Evolutionary conservation across 2,888 invertebrate species (phyloP).

Genomic region (Ditula angustiorana): DNA sequence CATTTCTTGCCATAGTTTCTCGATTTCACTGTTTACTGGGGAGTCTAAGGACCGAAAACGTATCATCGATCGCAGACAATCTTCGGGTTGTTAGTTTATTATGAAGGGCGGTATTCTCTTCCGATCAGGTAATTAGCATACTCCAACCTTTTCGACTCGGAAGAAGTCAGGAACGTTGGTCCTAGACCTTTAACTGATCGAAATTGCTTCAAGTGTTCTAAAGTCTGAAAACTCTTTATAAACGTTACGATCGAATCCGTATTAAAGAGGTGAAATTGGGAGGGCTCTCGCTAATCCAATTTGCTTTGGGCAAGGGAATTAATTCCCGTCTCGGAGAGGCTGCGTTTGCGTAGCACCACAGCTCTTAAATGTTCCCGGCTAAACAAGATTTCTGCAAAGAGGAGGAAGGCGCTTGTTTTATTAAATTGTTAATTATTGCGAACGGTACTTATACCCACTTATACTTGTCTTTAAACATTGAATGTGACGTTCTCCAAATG

Average conservation of each 20-base stretch:
- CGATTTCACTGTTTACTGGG: no score
- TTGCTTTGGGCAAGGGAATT: conserved; percentile 28
- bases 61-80: no score
- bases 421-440: conserved; percentile 18
- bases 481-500: no score
- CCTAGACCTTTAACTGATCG: not conserved
- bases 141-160: no score
- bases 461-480: no score
- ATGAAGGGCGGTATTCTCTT: no score
- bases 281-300: conserved; percentile 36
- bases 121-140: no score
- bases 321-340: conserved; percentile 27
- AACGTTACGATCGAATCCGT: conserved; percentile 24
- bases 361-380: conserved; percentile 6
- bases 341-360: conserved; percentile 30
- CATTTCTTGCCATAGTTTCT: no score
- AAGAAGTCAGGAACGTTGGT: no score
- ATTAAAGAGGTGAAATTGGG: conserved; percentile 33
- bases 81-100: no score
- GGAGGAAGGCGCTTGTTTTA: conserved; percentile 7
- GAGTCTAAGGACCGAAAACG: no score
- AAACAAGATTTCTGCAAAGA: conserved; percentile 25
- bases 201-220: not conserved
- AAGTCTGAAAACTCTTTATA: conserved; percentile 16
- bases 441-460: no score